Conservation (phyloP, 2,113 vertebrate species). For the Aythya baeri region DNA sequence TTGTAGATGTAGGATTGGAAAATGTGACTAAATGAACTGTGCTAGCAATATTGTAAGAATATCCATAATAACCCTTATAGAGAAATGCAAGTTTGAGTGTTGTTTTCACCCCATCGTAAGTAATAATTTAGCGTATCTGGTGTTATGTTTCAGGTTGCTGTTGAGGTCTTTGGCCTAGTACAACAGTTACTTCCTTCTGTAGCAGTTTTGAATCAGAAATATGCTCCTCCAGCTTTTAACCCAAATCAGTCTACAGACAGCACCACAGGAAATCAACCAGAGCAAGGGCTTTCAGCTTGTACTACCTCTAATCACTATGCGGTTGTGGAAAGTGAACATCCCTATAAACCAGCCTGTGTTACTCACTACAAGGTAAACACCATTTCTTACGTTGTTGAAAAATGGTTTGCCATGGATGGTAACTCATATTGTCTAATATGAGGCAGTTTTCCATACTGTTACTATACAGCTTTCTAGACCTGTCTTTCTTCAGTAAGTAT, state of each 20-base stretch:
- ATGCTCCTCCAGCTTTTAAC: conserved; percentile 96
- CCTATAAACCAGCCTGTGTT: conserved; percentile 94
- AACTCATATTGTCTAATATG: background rate
- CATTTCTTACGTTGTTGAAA: background rate
- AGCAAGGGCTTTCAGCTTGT: conserved; percentile 94
- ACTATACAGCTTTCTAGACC: background rate
- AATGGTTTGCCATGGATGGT: fast-evolving
- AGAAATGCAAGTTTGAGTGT: background rate
- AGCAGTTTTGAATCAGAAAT: conserved; percentile 97
- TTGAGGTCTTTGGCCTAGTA: conserved; percentile 96
- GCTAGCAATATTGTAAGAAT: background rate
- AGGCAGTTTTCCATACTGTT: background rate
- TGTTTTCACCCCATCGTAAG: background rate
- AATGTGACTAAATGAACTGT: background rate
- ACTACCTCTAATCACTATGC: conserved; percentile 97
- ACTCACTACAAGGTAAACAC: conserved; percentile 91
- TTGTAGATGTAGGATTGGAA: background rate
- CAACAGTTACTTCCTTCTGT: conserved; percentile 95
- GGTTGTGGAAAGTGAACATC: conserved; percentile 96
- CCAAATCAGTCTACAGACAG: conserved; percentile 99
- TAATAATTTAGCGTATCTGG: fast-evolving
- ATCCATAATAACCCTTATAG: background rate
- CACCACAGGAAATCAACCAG: conserved; percentile 95
- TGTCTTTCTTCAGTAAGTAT: background rate
- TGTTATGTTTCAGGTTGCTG: conserved; percentile 85